Evolutionary conservation across 2,888 invertebrate genomes (phyloP), one percentile per base, ranked within the genome.

Genomic region (Pardosa pseudoannulata): DNA sequence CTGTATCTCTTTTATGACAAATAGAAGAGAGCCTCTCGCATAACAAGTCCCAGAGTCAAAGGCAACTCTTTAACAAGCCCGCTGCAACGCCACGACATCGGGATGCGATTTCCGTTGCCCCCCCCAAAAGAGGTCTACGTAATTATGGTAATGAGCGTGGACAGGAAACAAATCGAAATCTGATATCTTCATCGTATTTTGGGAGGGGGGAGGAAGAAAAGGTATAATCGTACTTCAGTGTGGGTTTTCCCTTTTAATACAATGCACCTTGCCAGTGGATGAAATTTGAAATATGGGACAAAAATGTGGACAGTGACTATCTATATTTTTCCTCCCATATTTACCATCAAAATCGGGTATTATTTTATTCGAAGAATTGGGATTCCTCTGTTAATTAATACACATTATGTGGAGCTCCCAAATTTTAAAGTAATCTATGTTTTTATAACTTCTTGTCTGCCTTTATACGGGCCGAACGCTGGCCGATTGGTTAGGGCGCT

Each of bases 41-140:
- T 32, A 32, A 67, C 65, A 31, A 32, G n/a, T 67, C 32, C 67
- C 31, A 5, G 23, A 67, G 67, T 67, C 67, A 67, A 67, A 67
- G 67, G 36, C 32, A 67, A 16, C 13, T 29, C 29, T 29, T 19
- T 65, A 65, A 65, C 65, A 65, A 65, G 65, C 13, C 29, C 11
- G 0, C 29, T 11, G 70, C 16, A 70, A 41, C 23, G n/a, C 16
- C 16, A 28, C 29, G 71, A 46, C 46, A 71, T 71, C 46, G n/a
- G 71, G 31, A 71, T 39, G 29, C 46, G 28, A 50, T 70, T 70
- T 62, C 1, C 16, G 65, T 31, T 65, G 65, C 65, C 29, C 28
- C n/a, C n/a, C n/a, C n/a, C n/a, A n/a, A 23, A 39, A 39, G 39
- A 36, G 68, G 27, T 1, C 23, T 11, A 23, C 0, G 36, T 68